A percentile compares a stretch with the other conserved stretches of the same genome.
Evolutionary conservation across 2,797 vertebrate species (phyloP).

Genomic region (Lacerta bilineata): DNA sequence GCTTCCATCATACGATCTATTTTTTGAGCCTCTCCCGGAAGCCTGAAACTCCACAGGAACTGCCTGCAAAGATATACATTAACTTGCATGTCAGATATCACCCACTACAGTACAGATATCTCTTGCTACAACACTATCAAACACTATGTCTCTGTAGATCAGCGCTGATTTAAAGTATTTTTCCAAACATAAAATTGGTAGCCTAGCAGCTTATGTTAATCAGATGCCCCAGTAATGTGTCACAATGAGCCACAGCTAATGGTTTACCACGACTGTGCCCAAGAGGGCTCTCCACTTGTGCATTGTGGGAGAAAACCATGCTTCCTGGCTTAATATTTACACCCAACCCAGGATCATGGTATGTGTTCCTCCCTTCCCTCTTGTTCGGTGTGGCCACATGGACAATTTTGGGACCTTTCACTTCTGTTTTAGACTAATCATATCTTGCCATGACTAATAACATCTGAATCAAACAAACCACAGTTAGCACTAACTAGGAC

Average conservation of each 20-base stretch:
- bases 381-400: not conserved
- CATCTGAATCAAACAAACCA: not conserved
- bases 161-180: slow-evolving; percentile 14
- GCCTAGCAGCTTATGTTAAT: slow-evolving; percentile 56
- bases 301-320: no score
- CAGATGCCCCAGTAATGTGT: no score
- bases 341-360: no score
- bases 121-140: slow-evolving; percentile 18
- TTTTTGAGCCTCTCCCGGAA: slow-evolving; percentile 98
- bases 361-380: no score
- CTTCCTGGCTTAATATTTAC: no score
- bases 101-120: not conserved
- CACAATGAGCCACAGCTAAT: no score
- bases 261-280: no score
- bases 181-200: slow-evolving; percentile 59
- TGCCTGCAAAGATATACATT: slow-evolving; percentile 82
- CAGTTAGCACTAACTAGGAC: not conserved
- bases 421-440: not conserved
- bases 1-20: slow-evolving; percentile 99
- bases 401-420: not conserved
- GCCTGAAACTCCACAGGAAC: slow-evolving; percentile 97
- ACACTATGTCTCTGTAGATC: not conserved
- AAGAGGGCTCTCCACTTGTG: no score
- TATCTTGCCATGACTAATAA: not conserved
- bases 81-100: slow-evolving; percentile 6